Evolutionary conservation across 2,113 vertebrate genomes (phyloP).

Genomic region (Scomber colias): DNA sequence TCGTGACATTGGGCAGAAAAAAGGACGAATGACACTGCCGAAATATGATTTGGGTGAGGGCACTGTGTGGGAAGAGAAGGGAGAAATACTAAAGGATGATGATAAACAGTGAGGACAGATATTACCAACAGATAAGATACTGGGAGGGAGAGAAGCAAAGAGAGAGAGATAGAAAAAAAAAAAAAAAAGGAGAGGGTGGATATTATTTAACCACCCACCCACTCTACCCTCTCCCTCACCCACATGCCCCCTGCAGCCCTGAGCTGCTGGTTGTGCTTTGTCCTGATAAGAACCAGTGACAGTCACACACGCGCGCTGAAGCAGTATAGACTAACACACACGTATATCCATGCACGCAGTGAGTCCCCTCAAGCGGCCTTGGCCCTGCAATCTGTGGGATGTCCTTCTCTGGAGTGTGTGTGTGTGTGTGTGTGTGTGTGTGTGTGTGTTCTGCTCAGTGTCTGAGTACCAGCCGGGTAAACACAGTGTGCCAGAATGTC

Average conservation of each 20-base stretch:
- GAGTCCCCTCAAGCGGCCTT: conserved; percentile 71
- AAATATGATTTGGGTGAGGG: conserved; percentile 27
- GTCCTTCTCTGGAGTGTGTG: conserved; percentile 40
- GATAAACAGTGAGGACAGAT: conserved; percentile 32
- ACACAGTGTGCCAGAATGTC: conserved; percentile 78
- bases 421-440: conserved; percentile 43
- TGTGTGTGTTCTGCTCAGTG: conserved; percentile 60
- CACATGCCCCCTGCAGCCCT: conserved; percentile 65
- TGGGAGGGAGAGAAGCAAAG: conserved; percentile 12
- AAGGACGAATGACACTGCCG: neutral
- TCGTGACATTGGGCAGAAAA: conserved; percentile 21
- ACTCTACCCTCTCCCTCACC: conserved; percentile 43
- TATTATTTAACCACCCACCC: conserved; percentile 55
- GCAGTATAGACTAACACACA: conserved; percentile 52
- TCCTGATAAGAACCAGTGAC: conserved; percentile 81
- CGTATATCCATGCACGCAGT: conserved; percentile 51
- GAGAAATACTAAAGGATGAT: conserved; percentile 9
- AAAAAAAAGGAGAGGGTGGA: conserved; percentile 38
- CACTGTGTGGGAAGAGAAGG: neutral
- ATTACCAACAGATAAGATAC: conserved; percentile 33
- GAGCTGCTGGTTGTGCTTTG: conserved; percentile 77
- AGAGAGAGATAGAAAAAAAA: neutral
- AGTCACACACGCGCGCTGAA: conserved; percentile 47
- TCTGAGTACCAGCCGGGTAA: conserved; percentile 71
- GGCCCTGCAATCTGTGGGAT: conserved; percentile 62